Conservation (phyloP, 2,888 invertebrate species). For the Dicyrtoma fusca region DNA sequence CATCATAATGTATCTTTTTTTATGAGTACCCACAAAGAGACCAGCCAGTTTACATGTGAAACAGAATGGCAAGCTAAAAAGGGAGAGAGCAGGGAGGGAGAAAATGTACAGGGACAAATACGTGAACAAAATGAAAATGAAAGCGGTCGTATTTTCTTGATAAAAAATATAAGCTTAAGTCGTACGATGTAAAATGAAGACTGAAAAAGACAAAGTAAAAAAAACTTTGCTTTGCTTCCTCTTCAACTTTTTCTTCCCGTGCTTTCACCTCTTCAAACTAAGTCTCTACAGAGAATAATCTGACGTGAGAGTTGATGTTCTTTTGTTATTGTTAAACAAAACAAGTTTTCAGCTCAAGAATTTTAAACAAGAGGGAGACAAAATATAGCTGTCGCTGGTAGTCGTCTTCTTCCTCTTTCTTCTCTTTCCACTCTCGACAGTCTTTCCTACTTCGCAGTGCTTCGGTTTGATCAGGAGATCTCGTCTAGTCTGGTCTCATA, state of each 20-base stretch:
- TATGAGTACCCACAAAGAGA: slow-evolving; percentile 1
- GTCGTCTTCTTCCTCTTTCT: background rate
- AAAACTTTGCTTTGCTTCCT: too few species aligned
- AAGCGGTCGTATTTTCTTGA: background rate
- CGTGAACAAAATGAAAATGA: slow-evolving; percentile 19
- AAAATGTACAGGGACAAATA: slow-evolving; percentile 2
- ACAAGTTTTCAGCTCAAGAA: too few species aligned
- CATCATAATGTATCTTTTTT: slow-evolving; percentile 13
- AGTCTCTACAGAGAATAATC: too few species aligned
- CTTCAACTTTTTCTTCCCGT: too few species aligned
- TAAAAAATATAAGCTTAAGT: background rate
- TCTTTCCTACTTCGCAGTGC: background rate
- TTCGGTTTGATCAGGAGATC: background rate
- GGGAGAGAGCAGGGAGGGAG: background rate
- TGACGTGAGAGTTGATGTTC: too few species aligned
- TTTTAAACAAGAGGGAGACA: too few species aligned
- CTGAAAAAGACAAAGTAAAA: background rate
- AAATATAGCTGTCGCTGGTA: too few species aligned
- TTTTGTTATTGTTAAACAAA: too few species aligned
- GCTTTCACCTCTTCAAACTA: too few species aligned
- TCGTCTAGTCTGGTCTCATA: background rate
- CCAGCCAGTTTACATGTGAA: background rate
- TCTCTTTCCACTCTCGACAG: background rate
- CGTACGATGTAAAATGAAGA: too few species aligned
- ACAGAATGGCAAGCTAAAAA: background rate